phyloP scores from a whole-genome alignment of 1,140 invertebrate species.

The Drosophila aff. region DNA sequence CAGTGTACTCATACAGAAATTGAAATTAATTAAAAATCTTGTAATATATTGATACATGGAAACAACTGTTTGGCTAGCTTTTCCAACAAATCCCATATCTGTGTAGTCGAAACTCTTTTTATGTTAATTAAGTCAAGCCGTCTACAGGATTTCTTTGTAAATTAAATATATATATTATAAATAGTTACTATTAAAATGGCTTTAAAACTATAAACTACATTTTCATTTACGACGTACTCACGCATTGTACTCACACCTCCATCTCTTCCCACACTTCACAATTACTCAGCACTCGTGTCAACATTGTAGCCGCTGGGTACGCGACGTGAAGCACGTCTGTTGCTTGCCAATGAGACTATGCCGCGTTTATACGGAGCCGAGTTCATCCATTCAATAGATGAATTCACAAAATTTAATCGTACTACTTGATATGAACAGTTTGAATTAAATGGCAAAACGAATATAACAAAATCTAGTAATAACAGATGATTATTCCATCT shows the following conservation, averaged over 20 bases:
- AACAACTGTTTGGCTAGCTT: background rate
- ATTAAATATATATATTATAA: background rate
- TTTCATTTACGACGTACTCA: background rate
- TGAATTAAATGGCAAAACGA: background rate
- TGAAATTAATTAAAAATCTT: background rate
- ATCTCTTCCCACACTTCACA: constrained; percentile 3
- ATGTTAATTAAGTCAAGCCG: background rate
- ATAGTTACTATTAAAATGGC: background rate
- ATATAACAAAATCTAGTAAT: too few relatives aligned
- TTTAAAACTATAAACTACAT: background rate
- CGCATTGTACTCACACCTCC: constrained; percentile 6
- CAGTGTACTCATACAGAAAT: background rate
- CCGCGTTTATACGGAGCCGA: background rate
- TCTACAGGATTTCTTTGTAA: background rate
- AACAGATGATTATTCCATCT: background rate
- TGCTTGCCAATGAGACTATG: constrained; percentile 1
- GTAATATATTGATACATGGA: background rate
- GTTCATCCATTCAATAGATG: background rate
- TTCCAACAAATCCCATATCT: background rate
- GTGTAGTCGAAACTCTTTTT: background rate
- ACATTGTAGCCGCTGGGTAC: constrained; percentile 1
- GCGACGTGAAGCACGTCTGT: constrained; percentile 6
- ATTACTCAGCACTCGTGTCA: constrained; percentile 13
- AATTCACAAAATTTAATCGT: background rate
- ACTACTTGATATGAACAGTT: background rate